Conservation (phyloP, 1,140 invertebrate species). For the Argopecten irradians region DNA sequence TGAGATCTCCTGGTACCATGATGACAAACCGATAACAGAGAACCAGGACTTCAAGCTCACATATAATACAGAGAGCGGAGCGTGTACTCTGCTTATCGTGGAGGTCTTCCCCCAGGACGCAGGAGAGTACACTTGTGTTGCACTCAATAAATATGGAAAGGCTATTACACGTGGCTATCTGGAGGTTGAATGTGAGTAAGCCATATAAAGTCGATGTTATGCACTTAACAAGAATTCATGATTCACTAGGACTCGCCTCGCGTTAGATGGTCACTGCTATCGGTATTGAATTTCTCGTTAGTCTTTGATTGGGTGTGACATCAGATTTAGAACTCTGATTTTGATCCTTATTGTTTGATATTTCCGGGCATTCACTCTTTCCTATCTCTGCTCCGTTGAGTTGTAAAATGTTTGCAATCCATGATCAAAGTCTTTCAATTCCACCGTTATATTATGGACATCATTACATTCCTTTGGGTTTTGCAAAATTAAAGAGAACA, state of each 20-base stretch:
- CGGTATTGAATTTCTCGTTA: background rate
- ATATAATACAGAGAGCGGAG: conserved; percentile 67
- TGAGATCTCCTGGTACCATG: conserved; percentile 78
- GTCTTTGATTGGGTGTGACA: background rate
- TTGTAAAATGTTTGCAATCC: background rate
- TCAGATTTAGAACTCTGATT: background rate
- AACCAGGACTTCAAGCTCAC: conserved; percentile 73
- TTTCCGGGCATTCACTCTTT: background rate
- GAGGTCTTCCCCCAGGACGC: conserved; percentile 91
- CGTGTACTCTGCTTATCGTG: conserved; percentile 70
- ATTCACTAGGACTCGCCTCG: no score
- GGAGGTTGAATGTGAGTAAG: conserved; percentile 84
- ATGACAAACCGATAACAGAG: conserved; percentile 86
- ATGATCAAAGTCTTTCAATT: background rate
- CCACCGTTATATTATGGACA: background rate
- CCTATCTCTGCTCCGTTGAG: background rate
- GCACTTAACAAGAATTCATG: no score
- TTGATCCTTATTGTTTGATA: background rate
- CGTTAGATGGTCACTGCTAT: no score
- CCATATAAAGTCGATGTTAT: no score
- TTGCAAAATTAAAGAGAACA: background rate
- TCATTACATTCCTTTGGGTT: background rate
- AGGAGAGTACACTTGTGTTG: conserved; percentile 95
- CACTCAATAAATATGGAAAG: conserved; percentile 92
- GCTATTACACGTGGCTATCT: conserved; percentile 86